Evolutionary conservation across 2,797 vertebrate species (phyloP).

Genomic region (Channallabes apus): DNA sequence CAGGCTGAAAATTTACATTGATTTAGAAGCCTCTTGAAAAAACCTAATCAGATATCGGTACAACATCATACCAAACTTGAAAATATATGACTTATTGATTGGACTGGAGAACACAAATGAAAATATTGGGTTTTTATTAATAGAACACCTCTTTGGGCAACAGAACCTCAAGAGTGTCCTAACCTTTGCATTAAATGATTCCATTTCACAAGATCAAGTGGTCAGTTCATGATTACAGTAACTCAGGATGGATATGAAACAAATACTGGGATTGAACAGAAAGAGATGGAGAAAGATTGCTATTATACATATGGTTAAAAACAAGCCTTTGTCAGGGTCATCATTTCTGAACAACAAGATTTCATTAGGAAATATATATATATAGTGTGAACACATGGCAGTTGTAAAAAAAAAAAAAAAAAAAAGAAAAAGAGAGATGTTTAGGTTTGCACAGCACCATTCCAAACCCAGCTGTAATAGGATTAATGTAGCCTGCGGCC

Average conservation of each 20-base stretch:
- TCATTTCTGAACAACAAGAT: constrained; percentile 68
- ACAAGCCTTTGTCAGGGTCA: constrained; percentile 60
- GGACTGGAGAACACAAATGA: constrained; percentile 11
- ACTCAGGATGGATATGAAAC: not conserved
- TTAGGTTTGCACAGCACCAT: constrained; percentile 72
- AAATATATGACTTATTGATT: constrained; percentile 36
- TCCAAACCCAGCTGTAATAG: constrained; percentile 84
- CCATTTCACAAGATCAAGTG: constrained; percentile 23
- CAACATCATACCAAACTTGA: constrained; percentile 6
- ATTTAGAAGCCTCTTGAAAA: not conserved
- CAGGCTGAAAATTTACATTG: not conserved
- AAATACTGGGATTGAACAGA: not conserved
- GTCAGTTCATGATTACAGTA: constrained; percentile 29
- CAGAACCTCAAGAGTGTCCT: constrained; percentile 34
- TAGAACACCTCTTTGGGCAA: constrained; percentile 11
- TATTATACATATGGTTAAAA: constrained; percentile 8
- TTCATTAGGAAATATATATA: constrained; percentile 38
- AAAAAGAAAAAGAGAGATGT: constrained; percentile 58
- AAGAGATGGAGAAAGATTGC: not conserved
- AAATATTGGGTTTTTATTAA: constrained; percentile 29
- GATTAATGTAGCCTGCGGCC: constrained; percentile 88
- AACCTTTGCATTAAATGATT: constrained; percentile 37
- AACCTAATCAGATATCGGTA: constrained; percentile 7
- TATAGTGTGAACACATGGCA: constrained; percentile 52
- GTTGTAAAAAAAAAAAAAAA: constrained; percentile 52